Evolutionary conservation across 2,888 invertebrate genomes (phyloP), one percentile per base, ranked within the genome.

Genomic region (Trachelus iudaicus): DNA sequence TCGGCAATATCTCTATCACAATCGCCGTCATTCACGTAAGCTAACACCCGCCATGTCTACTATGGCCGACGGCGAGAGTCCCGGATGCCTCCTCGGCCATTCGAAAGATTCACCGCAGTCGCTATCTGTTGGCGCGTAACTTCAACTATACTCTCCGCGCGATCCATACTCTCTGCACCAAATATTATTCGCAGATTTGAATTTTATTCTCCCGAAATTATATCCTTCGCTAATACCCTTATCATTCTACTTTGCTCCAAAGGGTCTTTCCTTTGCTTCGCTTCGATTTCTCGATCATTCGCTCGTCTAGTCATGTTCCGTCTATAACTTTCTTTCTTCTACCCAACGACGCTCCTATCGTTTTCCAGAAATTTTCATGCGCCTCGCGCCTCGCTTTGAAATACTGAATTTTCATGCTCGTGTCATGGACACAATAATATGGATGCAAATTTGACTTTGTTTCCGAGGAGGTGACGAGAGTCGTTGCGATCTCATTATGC

Each of bases 1-100:
- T 85, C 81, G 83, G 85, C 84, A 85, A 87, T 86, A 86, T 86
- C 83, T 81, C 81, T 85, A 86, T 89, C 86, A 89, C 90, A 88
- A 89, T 91, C 88, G 89, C 90, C 90, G 90, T 92, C 91, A 92
- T 91, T 92, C 92, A 91, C 92, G 90, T 90, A 90, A 90, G 90
- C 90, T 90, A 89, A 89, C 89, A 86, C 94, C 94, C 95, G 96
- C 96, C 96, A 96, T 96, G 95, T 95, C 94, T 94, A 95, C 94
- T 95, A 95, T 95, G 95, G 95, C 95, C 94, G 89, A 86, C 88
- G 79, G 80, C 89, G 88, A 90, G 93, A 93, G 93, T 90, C 92
- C 94, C 94, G 94, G 94, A 94, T 94, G 93, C 94, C 93, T 93
- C 93, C 93, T 93, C 93, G 93, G 92, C 92, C 93, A 93, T 92